These are phyloP conservation scores for Pseudomyrmex flavicornis DNA, from an alignment of 1,140 invertebrate species.

Conservation along the genomic window DNA sequence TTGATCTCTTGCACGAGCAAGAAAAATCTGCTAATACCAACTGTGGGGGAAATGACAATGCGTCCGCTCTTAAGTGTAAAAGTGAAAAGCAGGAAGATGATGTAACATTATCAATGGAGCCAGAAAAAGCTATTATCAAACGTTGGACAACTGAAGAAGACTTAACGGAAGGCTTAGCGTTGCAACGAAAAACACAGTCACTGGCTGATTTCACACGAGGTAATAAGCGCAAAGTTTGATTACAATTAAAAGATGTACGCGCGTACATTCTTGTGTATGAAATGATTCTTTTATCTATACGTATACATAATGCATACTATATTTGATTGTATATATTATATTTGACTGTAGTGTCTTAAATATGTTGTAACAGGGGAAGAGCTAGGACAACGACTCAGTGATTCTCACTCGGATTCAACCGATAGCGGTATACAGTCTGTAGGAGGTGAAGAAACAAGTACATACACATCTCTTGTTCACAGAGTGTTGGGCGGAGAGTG, in stretches of 20 bases:
- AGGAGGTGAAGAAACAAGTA: conserved; percentile 78
- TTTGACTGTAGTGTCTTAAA: conserved; percentile 10
- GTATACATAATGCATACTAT: conserved; percentile 1
- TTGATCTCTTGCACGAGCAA: conserved; percentile 90
- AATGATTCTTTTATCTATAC: background rate
- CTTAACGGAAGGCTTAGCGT: conserved; percentile 78
- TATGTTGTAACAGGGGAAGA: conserved; percentile 76
- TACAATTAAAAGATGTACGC: background rate
- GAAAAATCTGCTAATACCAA: conserved; percentile 83
- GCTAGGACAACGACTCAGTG: conserved; percentile 79
- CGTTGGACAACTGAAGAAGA: conserved; percentile 85
- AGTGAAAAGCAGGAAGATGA: conserved; percentile 74
- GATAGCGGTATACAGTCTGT: conserved; percentile 85
- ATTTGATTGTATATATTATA: conserved; percentile 3
- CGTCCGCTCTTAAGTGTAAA: conserved; percentile 69
- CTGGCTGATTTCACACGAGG: conserved; percentile 82
- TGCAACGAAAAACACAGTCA: conserved; percentile 82
- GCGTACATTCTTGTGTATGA: no score
- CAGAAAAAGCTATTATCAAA: conserved; percentile 74
- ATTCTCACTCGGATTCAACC: conserved; percentile 84
- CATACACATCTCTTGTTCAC: conserved; percentile 87
- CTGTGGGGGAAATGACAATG: conserved; percentile 65
- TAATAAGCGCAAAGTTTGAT: conserved; percentile 45
- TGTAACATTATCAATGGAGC: conserved; percentile 41
- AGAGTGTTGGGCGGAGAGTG: conserved; percentile 91